Evolutionary conservation across 2,797 vertebrate species (phyloP), one percentile per base, ranked within the genome.

Genomic region (Pangasius larnaudii): DNA sequence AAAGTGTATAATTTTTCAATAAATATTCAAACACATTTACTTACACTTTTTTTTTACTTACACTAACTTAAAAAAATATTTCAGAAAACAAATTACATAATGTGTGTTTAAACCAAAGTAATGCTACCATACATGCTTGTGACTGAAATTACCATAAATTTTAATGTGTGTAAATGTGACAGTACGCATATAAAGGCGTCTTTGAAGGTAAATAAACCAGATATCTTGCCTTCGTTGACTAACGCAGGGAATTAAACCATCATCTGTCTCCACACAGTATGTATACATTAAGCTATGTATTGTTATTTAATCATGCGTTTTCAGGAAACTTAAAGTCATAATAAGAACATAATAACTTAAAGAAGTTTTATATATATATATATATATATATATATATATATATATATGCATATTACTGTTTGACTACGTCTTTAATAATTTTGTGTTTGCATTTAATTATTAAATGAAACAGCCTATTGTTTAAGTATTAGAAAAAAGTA

Each of bases 121-220:
- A 81, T 81, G 33, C 19, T 81, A 67, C 8, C 81, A 65, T 84
- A 67, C 42, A 65, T 84, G 82, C 61, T 51, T 49, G 63, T 7
- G 39, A 85, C 51, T 63, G 58, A 53, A 16, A 78, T 86, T 86
- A 63, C 46, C 67, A 78, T 86, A 86, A 59, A 78, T 78, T 86
- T 77, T 65, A 86, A 86, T 78, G 74, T 79, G 74, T 78, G 74
- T 79, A 79, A 86, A 79, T 78, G 83, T 71, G 67, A 72, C 42
- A 67, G 46, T 84, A 83, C 0, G 0, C 18, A 67, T 84, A 84
- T 84, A 67, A 84, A 69, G n/a, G 63, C 1, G 10, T 84, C 63
- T 51, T 69, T 84, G 42, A 69, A 51, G 82, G 82, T 51, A 51
- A 65, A 67, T 67, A 84, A 65, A 49, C 80, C 80, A 83, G 81